Evolutionary conservation across 2,113 vertebrate genomes (phyloP).

Genomic region (Tragelaphus imberbis): DNA sequence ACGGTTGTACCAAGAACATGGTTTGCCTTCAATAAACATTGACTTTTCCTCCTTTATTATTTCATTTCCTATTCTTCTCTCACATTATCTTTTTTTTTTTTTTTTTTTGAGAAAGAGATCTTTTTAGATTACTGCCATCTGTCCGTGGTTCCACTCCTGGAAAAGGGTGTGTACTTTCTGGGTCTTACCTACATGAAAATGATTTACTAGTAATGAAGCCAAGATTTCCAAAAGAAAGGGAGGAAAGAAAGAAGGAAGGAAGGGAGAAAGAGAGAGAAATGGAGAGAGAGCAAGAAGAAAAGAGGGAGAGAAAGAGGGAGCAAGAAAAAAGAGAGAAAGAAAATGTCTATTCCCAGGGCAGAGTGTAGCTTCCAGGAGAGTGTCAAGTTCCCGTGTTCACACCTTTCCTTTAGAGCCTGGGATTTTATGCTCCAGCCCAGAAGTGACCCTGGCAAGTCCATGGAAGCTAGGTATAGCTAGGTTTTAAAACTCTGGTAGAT

Average conservation of each 20-base stretch:
- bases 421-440: not conserved
- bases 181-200: not conserved
- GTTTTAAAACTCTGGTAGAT: not conserved
- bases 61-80: not conserved
- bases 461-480: not conserved
- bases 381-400: not conserved
- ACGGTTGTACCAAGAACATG: not conserved
- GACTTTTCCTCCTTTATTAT: not conserved
- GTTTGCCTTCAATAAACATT: not conserved
- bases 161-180: not conserved
- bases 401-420: not conserved
- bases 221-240: not conserved
- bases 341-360: not conserved
- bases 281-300: not conserved
- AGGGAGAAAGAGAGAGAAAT: fast-evolving
- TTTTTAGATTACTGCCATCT: not conserved
- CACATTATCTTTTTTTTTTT: not conserved
- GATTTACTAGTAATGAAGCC: not conserved
- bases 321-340: not conserved
- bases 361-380: not conserved
- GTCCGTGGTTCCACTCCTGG: not conserved
- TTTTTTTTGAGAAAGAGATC: not conserved
- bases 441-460: not conserved
- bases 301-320: fast-evolving
- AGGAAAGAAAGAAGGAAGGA: fast-evolving